Conservation (phyloP, 2,888 invertebrate species). For the Erebia ligea region DNA sequence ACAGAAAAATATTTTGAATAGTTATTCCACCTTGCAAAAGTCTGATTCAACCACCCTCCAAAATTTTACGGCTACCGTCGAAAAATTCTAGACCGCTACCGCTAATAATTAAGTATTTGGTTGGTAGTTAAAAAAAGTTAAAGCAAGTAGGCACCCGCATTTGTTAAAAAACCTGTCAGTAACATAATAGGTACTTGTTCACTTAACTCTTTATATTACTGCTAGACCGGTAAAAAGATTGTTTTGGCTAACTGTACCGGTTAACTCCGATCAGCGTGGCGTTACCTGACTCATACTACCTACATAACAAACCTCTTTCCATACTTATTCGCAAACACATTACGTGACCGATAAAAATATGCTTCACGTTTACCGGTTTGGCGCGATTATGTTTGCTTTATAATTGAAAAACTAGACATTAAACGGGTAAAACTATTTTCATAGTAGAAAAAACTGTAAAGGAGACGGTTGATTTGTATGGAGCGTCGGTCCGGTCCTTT, state of each 20-base stretch:
- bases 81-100: too few species aligned
- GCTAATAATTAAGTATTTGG: too few species aligned
- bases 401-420: constrained; percentile 1
- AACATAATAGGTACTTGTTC: not conserved
- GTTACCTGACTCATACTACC: constrained; percentile 29
- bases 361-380: constrained; percentile 28
- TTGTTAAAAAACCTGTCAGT: not conserved
- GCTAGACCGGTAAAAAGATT: constrained; percentile 3
- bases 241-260: constrained; percentile 20
- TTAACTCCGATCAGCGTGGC: constrained; percentile 17
- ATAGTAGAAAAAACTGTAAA: not conserved
- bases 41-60: too few species aligned
- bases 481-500: too few species aligned
- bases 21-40: too few species aligned
- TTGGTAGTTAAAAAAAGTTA: not conserved
- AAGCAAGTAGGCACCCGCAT: not conserved
- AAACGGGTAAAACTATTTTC: not conserved
- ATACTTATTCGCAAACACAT: constrained; percentile 25
- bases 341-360: constrained; percentile 39
- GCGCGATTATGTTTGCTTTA: constrained; percentile 8
- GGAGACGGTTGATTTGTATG: too few species aligned
- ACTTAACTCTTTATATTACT: not conserved
- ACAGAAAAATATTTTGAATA: too few species aligned
- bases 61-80: too few species aligned
- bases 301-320: constrained; percentile 31